Evolutionary conservation across 2,797 vertebrate species (phyloP).

Genomic region (Eleutherodactylus coqui): DNA sequence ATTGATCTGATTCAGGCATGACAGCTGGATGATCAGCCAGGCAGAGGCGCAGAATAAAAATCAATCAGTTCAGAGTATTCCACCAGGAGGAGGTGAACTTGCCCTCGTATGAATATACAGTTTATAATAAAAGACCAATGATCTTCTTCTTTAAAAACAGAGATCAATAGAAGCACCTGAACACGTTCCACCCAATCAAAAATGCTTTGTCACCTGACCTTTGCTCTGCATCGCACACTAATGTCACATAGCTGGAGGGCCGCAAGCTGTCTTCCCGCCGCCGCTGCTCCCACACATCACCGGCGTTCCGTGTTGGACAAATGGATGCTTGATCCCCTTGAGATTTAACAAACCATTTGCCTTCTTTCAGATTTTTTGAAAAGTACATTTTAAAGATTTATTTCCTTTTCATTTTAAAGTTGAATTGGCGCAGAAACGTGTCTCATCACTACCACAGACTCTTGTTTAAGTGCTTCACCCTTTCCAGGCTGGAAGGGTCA

Average conservation of each 20-base stretch:
- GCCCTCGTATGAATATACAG: constrained; percentile 60
- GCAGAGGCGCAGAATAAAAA: constrained; percentile 50
- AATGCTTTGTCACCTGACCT: constrained; percentile 63
- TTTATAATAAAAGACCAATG: constrained; percentile 67
- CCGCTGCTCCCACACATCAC: background rate
- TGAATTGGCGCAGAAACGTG: background rate
- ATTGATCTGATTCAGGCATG: constrained; percentile 55
- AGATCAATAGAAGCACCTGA: constrained; percentile 64
- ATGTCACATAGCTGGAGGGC: constrained; percentile 64
- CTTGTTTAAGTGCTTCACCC: constrained; percentile 18
- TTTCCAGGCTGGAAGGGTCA: background rate
- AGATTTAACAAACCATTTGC: constrained; percentile 23
- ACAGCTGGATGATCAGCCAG: constrained; percentile 14
- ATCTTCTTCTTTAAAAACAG: constrained; percentile 46
- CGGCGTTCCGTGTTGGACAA: constrained; percentile 31
- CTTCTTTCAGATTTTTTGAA: constrained; percentile 2
- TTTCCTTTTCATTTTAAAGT: constrained; percentile 2
- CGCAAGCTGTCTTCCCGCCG: constrained; percentile 57
- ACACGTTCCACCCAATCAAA: constrained; percentile 63
- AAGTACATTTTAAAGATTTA: constrained; percentile 26
- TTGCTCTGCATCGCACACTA: constrained; percentile 53
- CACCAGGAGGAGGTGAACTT: constrained; percentile 48
- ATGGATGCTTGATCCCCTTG: constrained; percentile 21
- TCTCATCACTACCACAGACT: background rate
- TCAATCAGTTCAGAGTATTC: constrained; percentile 63